Evolutionary conservation across 2,797 vertebrate genomes (phyloP).

Genomic region (Lepidocolaptes lacrymiger): DNA sequence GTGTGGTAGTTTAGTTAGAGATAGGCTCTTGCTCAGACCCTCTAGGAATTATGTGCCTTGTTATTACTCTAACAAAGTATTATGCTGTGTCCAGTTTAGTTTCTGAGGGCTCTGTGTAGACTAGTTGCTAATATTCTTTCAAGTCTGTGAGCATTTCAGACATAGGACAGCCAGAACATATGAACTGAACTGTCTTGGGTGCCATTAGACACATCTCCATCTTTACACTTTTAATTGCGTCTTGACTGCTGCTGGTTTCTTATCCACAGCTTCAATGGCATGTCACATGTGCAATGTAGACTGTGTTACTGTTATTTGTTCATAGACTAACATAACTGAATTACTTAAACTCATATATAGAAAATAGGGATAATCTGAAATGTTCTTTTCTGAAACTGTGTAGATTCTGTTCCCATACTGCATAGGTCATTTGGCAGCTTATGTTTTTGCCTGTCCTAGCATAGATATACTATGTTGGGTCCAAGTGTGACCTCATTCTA

Average conservation of each 20-base stretch:
- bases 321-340: not conserved
- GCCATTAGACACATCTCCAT: not conserved
- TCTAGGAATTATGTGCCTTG: not conserved
- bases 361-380: not conserved
- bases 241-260: not conserved
- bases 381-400: not conserved
- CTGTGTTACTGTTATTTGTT: not conserved
- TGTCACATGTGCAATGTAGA: not conserved
- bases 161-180: not conserved
- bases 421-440: not conserved
- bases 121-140: not conserved
- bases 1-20: not conserved
- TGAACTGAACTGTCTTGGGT: not conserved
- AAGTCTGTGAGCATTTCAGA: not conserved
- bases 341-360: not conserved
- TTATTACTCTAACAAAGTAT: not conserved
- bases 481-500: not conserved
- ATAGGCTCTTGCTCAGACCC: not conserved
- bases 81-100: not conserved
- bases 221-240: not conserved
- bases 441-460: not conserved
- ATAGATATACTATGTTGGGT: not conserved
- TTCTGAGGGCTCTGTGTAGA: not conserved
- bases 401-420: not conserved
- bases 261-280: not conserved